Conservation (phyloP, 1,140 invertebrate species). For the Drosophila oshimai region DNA sequence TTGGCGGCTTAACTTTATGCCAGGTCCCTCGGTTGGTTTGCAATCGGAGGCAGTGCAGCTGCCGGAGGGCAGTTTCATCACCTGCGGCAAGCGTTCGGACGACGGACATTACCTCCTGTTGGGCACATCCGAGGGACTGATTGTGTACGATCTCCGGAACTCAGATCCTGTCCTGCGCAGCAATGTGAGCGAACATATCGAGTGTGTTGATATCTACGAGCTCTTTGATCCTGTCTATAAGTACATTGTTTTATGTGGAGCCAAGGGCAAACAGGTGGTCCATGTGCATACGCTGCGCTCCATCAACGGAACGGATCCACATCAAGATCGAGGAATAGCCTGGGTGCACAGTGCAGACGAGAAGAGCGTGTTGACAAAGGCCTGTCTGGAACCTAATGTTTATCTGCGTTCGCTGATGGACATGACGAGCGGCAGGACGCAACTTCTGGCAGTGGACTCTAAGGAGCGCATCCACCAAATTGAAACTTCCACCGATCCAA, state of each 20-base stretch:
- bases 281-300: constrained; percentile 56
- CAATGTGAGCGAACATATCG: constrained; percentile 74
- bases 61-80: constrained; percentile 32
- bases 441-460: constrained; percentile 60
- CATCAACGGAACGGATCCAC: background rate
- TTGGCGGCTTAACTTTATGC: constrained; percentile 24
- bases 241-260: constrained; percentile 70
- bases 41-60: constrained; percentile 22
- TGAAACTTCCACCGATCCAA: constrained; percentile 5
- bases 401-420: constrained; percentile 45
- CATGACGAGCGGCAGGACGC: constrained; percentile 17
- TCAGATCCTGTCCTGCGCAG: constrained; percentile 44
- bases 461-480: constrained; percentile 62
- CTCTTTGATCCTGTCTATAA: constrained; percentile 46
- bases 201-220: constrained; percentile 67
- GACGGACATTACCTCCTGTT: constrained; percentile 63
- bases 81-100: constrained; percentile 54
- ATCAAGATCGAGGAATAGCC: constrained; percentile 6
- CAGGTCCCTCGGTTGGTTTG: background rate
- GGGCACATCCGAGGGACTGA: constrained; percentile 62
- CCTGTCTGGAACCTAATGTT: constrained; percentile 48
- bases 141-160: constrained; percentile 58
- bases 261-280: constrained; percentile 42
- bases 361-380: constrained; percentile 1
- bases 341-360: constrained; percentile 56